Percentiles rank a stretch among this genome's conserved stretches.
Evolutionary conservation across 64 coral and sea anemone genomes (phyloP).

Genomic region (Catalaphyllia jardinei): DNA sequence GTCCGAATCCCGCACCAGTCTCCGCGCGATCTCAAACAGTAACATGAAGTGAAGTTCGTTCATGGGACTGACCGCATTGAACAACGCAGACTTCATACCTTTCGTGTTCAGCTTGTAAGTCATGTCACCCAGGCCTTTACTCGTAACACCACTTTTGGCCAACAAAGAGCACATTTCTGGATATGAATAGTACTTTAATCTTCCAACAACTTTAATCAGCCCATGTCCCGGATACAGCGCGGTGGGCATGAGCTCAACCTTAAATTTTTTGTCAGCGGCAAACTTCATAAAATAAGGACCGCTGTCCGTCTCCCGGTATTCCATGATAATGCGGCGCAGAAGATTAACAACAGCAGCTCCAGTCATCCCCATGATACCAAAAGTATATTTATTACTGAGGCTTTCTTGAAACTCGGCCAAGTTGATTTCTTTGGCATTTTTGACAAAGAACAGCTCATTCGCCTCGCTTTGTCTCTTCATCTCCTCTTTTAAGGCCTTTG

Average conservation of each 20-base stretch:
- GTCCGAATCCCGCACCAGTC: constrained; percentile 77
- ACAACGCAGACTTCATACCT: constrained; percentile 87
- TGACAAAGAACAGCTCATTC: constrained; percentile 84
- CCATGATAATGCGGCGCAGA: constrained; percentile 55
- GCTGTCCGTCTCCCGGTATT: constrained; percentile 59
- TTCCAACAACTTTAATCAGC: constrained; percentile 81
- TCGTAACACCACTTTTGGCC: constrained; percentile 70
- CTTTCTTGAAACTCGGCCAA: constrained; percentile 26
- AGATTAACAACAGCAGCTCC: constrained; percentile 74
- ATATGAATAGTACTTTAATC: constrained; percentile 78
- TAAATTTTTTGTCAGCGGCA: constrained; percentile 92
- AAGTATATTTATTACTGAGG: constrained; percentile 41
- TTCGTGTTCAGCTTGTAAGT: constrained; percentile 77
- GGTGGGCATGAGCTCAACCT: constrained; percentile 84
- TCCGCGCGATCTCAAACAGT: constrained; percentile 80
- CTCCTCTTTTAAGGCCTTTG: constrained; percentile 77
- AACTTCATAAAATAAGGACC: constrained; percentile 88
- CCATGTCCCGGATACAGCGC: constrained; percentile 76
- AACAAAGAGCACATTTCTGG: constrained; percentile 81
- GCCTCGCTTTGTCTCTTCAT: constrained; percentile 73
- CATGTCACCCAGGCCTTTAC: constrained; percentile 86
- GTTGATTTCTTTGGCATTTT: constrained; percentile 52
- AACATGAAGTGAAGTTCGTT: constrained; percentile 94
- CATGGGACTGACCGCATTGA: constrained; percentile 89
- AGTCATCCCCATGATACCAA: constrained; percentile 75